Conservation (phyloP, 2,113 vertebrate species). For the Pipra filicauda region DNA sequence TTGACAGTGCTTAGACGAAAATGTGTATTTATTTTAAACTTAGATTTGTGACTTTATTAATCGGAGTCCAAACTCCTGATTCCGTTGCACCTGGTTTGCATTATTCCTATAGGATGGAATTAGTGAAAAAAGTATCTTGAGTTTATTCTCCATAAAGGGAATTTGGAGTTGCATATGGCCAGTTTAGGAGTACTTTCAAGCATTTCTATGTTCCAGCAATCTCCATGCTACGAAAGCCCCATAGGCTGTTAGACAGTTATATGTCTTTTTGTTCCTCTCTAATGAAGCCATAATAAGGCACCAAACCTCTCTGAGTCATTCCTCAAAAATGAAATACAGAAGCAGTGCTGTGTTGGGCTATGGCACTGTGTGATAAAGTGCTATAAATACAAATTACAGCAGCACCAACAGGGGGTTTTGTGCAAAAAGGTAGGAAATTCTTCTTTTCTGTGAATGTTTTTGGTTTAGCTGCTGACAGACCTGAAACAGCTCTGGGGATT, state of each 20-base stretch:
- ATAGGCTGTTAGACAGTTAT: background rate
- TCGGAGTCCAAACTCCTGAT: background rate
- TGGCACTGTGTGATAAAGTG: background rate
- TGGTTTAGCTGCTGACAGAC: background rate
- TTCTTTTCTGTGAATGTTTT: background rate
- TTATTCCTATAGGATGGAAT: background rate
- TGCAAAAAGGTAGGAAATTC: background rate
- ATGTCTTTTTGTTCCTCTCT: background rate
- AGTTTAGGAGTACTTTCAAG: background rate
- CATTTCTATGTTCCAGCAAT: background rate
- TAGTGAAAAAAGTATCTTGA: background rate
- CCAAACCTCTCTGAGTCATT: background rate
- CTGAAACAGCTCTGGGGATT: background rate
- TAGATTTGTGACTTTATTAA: background rate
- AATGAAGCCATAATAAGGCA: background rate
- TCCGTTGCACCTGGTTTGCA: background rate
- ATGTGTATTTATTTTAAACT: background rate
- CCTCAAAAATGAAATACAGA: background rate
- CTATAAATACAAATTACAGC: slow-evolving; percentile 7
- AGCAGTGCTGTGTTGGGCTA: background rate
- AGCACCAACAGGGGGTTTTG: background rate
- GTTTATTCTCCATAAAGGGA: background rate
- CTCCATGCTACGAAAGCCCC: background rate
- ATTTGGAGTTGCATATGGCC: background rate
- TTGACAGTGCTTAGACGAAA: background rate